Evolutionary conservation across 1,140 invertebrate genomes (phyloP).

Genomic region (Phymastichus coffea): DNA sequence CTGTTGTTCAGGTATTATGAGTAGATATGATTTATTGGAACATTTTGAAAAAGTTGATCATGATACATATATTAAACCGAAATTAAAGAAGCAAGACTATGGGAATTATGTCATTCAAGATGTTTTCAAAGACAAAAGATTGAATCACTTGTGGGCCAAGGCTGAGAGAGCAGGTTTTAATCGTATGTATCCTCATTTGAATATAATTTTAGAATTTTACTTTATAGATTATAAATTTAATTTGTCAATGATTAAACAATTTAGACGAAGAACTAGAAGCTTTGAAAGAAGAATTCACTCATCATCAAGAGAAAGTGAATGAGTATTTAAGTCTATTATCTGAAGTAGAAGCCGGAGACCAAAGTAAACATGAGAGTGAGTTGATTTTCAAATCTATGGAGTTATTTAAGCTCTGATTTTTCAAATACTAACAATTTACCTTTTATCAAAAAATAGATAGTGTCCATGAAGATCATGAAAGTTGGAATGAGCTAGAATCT

Average conservation of each 20-base stretch:
- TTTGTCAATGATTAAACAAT: conserved; percentile 29
- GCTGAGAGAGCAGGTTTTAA: conserved; percentile 84
- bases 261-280: conserved; percentile 75
- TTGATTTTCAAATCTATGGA: conserved; percentile 29
- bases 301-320: conserved; percentile 91
- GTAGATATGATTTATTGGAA: conserved; percentile 76
- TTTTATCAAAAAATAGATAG: conserved; percentile 46
- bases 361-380: conserved; percentile 66
- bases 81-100: conserved; percentile 49
- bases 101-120: conserved; percentile 63
- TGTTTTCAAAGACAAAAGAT: conserved; percentile 85
- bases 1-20: conserved; percentile 67
- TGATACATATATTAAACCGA: conserved; percentile 53
- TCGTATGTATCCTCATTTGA: conserved; percentile 47
- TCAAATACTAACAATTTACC: conserved; percentile 26
- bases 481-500: conserved; percentile 61
- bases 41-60: conserved; percentile 73
- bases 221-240: conserved; percentile 10
- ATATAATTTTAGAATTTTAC: conserved; percentile 6
- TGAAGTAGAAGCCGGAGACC: conserved; percentile 62
- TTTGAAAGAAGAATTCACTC: conserved; percentile 85
- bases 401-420: conserved; percentile 13
- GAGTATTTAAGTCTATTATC: conserved; percentile 81
- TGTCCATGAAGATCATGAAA: conserved; percentile 58
- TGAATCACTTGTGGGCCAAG: conserved; percentile 88